Evolutionary conservation across 2,797 vertebrate genomes (phyloP).

Genomic region (Enteromius viviparus): DNA sequence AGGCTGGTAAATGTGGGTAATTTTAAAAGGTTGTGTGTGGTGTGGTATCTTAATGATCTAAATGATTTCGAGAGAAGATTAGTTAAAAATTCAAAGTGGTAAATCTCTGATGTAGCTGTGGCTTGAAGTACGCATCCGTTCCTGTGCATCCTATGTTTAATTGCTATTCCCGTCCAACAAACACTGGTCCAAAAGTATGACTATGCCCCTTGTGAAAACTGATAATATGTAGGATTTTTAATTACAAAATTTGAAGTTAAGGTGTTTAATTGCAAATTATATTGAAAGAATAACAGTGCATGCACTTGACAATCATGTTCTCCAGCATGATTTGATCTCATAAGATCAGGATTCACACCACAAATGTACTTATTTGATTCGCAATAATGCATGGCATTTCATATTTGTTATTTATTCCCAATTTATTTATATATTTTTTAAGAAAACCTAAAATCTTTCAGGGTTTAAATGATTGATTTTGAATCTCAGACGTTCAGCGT

Average conservation of each 20-base stretch:
- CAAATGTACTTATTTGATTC: not conserved
- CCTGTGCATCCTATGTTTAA: not conserved
- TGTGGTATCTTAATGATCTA: not conserved
- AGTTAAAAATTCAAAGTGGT: not conserved
- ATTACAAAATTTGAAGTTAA: not conserved
- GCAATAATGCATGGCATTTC: not conserved
- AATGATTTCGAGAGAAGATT: not conserved
- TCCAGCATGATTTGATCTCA: not conserved
- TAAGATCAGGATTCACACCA: not conserved
- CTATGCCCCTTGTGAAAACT: not conserved
- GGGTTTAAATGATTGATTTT: not conserved
- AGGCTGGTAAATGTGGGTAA: constrained; percentile 3
- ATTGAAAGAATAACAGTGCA: not conserved
- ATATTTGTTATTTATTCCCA: not conserved
- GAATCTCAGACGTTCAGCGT: not conserved
- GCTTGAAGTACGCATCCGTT: not conserved
- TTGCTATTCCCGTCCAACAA: not conserved
- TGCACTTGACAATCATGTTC: not conserved
- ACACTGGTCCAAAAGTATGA: not conserved
- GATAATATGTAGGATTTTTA: not conserved
- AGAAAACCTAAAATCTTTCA: not conserved
- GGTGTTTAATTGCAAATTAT: not conserved
- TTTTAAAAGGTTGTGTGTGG: constrained; percentile 4
- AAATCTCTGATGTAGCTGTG: constrained; percentile 12
- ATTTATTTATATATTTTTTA: not conserved